Percentiles rank a stretch among this genome's conserved stretches.
phyloP scores from a whole-genome alignment of 2,888 invertebrate genomes.

The Thereva unica region DNA sequence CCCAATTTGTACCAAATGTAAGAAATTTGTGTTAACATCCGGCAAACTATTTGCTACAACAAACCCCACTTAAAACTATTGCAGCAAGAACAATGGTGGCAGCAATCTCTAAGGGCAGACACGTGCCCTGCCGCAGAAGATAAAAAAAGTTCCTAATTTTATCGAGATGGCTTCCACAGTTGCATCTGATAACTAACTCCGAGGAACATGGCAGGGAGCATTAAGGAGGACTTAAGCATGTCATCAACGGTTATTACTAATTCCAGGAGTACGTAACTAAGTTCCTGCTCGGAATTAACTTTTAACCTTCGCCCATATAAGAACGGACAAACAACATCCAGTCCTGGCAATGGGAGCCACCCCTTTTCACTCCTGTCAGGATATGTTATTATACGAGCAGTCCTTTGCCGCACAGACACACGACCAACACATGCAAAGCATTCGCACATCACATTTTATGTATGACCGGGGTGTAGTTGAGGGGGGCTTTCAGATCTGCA shows the following conservation, averaged over 20 bases:
- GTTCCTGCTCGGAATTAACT: constrained; percentile 28
- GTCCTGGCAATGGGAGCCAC: not conserved
- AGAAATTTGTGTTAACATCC: no score
- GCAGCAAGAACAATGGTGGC: no score
- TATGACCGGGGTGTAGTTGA: not conserved
- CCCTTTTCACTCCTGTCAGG: constrained; percentile 6
- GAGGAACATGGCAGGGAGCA: constrained; percentile 16
- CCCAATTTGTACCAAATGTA: no score
- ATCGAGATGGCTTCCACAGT: constrained; percentile 18
- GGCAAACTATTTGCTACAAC: no score
- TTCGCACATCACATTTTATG: constrained; percentile 5
- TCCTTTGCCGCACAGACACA: not conserved
- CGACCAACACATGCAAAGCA: constrained; percentile 4
- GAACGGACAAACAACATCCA: not conserved
- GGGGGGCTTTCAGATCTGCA: no score
- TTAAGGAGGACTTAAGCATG: constrained; percentile 31
- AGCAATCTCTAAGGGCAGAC: no score
- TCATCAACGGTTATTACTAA: constrained; percentile 29
- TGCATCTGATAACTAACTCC: constrained; percentile 24
- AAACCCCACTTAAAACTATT: no score
- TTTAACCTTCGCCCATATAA: constrained; percentile 12
- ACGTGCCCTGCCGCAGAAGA: not conserved
- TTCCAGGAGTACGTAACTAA: constrained; percentile 25
- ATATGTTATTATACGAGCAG: not conserved
- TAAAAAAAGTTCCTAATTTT: constrained; percentile 14